Evolutionary conservation across 2,797 vertebrate genomes (phyloP).

Genomic region (Petrocephalus schoutedeni): DNA sequence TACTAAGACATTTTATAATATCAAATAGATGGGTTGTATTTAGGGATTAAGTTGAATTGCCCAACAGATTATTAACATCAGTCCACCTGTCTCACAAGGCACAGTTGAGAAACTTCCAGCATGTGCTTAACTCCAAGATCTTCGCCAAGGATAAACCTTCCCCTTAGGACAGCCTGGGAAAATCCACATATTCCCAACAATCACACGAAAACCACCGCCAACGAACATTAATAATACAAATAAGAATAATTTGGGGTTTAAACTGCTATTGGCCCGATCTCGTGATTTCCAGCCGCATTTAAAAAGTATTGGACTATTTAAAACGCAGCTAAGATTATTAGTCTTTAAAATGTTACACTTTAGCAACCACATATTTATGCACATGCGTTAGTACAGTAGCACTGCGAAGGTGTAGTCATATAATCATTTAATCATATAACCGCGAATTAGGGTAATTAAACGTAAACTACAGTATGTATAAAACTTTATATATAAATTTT

Average conservation of each 20-base stretch:
- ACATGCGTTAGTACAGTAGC: not conserved
- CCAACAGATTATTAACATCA: not conserved
- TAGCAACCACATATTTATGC: not conserved
- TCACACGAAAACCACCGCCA: not conserved
- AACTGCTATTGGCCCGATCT: not conserved
- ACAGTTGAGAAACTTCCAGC: not conserved
- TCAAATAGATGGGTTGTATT: not conserved
- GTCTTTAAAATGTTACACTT: not conserved
- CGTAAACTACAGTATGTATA: not conserved
- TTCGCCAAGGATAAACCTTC: not conserved
- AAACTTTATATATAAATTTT: not conserved
- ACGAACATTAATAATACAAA: too few species aligned
- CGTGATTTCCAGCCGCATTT: not conserved
- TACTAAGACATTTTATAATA: not conserved
- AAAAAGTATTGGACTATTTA: not conserved
- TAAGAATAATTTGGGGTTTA: not conserved
- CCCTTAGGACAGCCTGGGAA: not conserved
- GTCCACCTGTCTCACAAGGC: slow-evolving; percentile 3
- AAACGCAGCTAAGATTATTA: not conserved
- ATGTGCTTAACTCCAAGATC: not conserved
- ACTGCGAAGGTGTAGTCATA: not conserved
- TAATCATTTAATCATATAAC: not conserved
- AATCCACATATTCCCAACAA: not conserved
- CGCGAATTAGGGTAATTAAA: not conserved
- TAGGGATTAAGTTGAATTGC: not conserved